phyloP scores from a whole-genome alignment of 2,797 vertebrate genomes.

The Malurus splendens region DNA sequence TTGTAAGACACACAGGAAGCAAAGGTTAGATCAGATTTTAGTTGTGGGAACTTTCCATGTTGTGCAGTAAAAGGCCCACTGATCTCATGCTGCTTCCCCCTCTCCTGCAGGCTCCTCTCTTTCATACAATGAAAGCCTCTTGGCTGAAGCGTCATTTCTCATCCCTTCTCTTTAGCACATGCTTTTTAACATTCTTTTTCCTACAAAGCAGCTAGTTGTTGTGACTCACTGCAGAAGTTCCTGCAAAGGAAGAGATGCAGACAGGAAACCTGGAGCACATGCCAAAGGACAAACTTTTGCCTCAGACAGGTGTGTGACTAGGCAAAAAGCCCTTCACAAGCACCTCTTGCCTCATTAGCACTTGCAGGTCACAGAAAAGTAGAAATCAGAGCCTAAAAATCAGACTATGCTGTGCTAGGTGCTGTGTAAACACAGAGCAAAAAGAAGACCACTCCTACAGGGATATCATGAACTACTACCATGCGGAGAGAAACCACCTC shows the following conservation, averaged over 20 bases:
- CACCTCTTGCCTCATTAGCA: neutral
- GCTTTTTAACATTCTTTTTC: neutral
- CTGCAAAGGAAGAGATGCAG: neutral
- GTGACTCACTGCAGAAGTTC: neutral
- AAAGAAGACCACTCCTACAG: neutral
- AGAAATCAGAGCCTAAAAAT: neutral
- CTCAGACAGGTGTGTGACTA: neutral
- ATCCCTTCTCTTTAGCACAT: neutral
- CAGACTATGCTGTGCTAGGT: neutral
- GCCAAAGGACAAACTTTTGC: neutral
- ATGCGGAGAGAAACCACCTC: neutral
- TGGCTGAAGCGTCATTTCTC: neutral
- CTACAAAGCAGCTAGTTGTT: neutral
- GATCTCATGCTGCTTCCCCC: neutral
- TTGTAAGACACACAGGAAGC: neutral
- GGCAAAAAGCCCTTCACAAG: neutral
- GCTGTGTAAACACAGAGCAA: neutral
- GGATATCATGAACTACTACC: neutral
- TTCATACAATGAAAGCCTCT: neutral
- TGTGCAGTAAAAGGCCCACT: neutral
- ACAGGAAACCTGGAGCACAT: neutral
- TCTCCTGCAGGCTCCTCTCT: neutral
- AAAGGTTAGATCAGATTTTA: slow-evolving; percentile 5
- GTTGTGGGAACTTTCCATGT: neutral
- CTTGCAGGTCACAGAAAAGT: neutral